Evolutionary conservation across 35 echinoderm and acorn worm genomes (phyloP).

Genomic region (Ophiothrix spiculata): DNA sequence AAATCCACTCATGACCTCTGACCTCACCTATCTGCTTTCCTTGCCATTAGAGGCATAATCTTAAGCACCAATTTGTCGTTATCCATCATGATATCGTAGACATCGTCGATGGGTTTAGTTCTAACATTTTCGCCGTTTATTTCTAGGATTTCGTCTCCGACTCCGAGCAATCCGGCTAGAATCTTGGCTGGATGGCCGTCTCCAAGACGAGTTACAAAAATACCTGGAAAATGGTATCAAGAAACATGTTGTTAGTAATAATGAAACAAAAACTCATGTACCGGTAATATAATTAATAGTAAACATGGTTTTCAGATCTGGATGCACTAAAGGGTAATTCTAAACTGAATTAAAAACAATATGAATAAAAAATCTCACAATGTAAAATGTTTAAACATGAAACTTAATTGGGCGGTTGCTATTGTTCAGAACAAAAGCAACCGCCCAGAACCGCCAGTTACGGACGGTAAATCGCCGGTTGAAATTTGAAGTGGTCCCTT

Average conservation of each 20-base stretch:
- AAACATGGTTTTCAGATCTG: too few species aligned
- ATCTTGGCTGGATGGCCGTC: slow-evolving; percentile 97
- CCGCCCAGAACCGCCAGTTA: too few species aligned
- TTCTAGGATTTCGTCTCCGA: slow-evolving; percentile 94
- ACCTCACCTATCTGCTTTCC: not conserved
- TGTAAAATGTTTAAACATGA: not conserved
- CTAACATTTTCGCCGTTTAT: slow-evolving; percentile 69
- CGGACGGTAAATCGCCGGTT: too few species aligned
- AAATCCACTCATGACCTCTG: too few species aligned
- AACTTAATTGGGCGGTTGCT: not conserved
- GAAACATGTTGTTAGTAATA: not conserved
- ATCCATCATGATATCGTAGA: slow-evolving; percentile 97
- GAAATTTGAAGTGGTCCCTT: too few species aligned
- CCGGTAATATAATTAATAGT: too few species aligned
- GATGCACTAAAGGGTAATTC: too few species aligned
- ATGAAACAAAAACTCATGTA: too few species aligned
- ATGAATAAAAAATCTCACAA: not conserved
- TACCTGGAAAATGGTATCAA: slow-evolving; percentile 50
- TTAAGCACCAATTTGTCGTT: slow-evolving; percentile 68
- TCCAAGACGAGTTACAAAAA: slow-evolving; percentile 93
- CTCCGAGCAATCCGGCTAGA: slow-evolving; percentile 67
- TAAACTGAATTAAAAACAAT: too few species aligned
- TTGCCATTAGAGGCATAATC: slow-evolving; percentile 55
- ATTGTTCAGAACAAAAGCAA: too few species aligned
- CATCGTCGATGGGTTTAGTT: slow-evolving; percentile 65